phyloP scores from a whole-genome alignment of 2,888 invertebrate genomes.

The Dryococelus australis region DNA sequence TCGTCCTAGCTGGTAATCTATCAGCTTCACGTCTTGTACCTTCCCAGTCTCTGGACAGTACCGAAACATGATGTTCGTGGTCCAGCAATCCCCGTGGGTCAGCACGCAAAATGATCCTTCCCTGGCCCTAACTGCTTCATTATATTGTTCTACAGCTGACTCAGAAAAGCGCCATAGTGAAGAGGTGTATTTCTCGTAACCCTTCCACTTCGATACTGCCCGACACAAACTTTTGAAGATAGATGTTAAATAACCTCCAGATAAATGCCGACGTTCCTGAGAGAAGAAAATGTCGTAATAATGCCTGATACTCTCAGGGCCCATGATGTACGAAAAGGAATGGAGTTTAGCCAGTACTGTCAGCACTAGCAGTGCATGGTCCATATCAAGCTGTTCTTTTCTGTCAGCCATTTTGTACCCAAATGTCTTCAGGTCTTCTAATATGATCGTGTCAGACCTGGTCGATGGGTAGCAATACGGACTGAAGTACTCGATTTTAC shows the following conservation, averaged over 20 bases:
- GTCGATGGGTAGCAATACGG: background rate
- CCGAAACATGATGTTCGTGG: background rate
- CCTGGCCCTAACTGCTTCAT: background rate
- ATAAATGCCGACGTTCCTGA: background rate
- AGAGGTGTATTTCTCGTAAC: background rate
- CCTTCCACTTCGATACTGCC: background rate
- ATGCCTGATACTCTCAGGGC: background rate
- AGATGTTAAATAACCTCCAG: background rate
- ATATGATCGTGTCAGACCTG: background rate
- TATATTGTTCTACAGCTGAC: background rate
- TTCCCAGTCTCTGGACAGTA: constrained; percentile 17
- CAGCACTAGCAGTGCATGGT: background rate
- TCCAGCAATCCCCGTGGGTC: constrained; percentile 21
- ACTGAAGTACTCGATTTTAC: background rate
- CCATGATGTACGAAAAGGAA: background rate
- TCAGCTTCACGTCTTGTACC: background rate
- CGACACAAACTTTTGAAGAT: background rate
- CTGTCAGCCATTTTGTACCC: constrained; percentile 17
- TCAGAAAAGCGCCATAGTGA: background rate
- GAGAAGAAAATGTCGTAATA: background rate
- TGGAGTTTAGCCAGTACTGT: background rate
- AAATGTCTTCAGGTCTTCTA: background rate
- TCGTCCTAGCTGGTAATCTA: constrained; percentile 3
- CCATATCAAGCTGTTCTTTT: background rate
- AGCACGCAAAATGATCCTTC: background rate